Percentiles rank a stretch among this genome's conserved stretches.
phyloP scores from a whole-genome alignment of 2,888 invertebrate genomes.

The Chrysomela aeneicollis region DNA sequence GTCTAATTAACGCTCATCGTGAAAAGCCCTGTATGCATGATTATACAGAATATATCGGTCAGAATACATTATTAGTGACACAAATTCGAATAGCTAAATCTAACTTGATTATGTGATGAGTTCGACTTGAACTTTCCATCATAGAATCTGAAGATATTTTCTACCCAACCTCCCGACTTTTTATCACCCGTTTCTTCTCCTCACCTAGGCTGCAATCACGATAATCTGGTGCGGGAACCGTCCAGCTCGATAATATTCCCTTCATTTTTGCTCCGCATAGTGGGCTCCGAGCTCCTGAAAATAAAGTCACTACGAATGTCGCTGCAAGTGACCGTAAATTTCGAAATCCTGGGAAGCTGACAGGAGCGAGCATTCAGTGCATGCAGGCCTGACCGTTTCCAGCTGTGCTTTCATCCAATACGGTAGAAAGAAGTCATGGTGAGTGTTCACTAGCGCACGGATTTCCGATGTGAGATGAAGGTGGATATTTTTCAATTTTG shows the following conservation, averaged over 20 bases:
- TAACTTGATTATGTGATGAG: too few relatives aligned
- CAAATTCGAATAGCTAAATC: too few relatives aligned
- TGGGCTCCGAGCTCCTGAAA: slow-evolving; percentile 19
- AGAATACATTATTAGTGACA: too few relatives aligned
- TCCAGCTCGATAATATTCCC: slow-evolving; percentile 27
- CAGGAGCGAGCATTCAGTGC: slow-evolving; percentile 32
- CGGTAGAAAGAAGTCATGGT: slow-evolving; percentile 36
- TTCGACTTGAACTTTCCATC: too few relatives aligned
- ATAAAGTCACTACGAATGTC: slow-evolving; percentile 31
- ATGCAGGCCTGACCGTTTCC: slow-evolving; percentile 37
- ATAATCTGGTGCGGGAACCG: slow-evolving; percentile 27
- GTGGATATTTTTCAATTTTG: too few relatives aligned
- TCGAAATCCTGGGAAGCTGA: slow-evolving; percentile 34
- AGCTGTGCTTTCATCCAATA: slow-evolving; percentile 39
- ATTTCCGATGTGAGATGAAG: not conserved
- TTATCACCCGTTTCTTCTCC: not conserved
- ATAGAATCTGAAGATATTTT: not conserved
- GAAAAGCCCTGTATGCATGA: too few relatives aligned
- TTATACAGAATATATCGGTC: too few relatives aligned
- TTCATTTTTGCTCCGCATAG: slow-evolving; percentile 23
- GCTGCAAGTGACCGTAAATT: slow-evolving; percentile 39
- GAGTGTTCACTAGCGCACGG: slow-evolving; percentile 31
- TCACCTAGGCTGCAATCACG: slow-evolving; percentile 23
- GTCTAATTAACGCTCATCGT: too few relatives aligned
- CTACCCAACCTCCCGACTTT: not conserved